Evolutionary conservation across 2,888 invertebrate species (phyloP).

Genomic region (Protonemura montana): DNA sequence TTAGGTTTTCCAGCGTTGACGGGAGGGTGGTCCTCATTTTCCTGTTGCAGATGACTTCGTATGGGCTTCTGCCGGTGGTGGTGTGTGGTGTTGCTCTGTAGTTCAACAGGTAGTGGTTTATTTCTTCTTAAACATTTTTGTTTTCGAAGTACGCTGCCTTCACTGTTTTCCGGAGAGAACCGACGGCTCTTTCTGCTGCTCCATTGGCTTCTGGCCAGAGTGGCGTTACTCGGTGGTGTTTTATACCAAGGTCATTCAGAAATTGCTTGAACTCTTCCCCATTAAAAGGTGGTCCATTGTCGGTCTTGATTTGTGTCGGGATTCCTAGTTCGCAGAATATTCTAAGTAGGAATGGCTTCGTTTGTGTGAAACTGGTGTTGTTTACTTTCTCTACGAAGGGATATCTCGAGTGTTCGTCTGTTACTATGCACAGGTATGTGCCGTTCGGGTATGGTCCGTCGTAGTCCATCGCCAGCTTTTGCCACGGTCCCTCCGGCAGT

Average conservation of each 20-base stretch:
- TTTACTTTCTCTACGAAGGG: neutral
- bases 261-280: neutral
- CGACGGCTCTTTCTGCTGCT: neutral
- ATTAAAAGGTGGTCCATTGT: neutral
- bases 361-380: neutral
- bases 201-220: conserved; percentile 8
- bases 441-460: conserved; percentile 28
- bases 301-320: neutral
- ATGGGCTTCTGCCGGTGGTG: neutral
- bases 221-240: neutral
- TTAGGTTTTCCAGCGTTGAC: neutral
- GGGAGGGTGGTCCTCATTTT: conserved; percentile 9
- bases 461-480: conserved; percentile 21
- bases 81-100: conserved; percentile 10
- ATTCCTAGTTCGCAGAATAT: neutral
- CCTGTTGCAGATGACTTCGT: neutral
- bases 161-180: neutral
- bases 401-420: conserved; percentile 20
- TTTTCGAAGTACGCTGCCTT: neutral
- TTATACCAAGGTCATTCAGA: neutral
- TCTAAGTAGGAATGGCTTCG: neutral
- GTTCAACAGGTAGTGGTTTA: neutral
- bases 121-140: neutral
- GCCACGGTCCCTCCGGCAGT: neutral
- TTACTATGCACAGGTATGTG: neutral